Evolutionary conservation across 2,113 vertebrate genomes (phyloP).

Genomic region (Stegastes partitus): DNA sequence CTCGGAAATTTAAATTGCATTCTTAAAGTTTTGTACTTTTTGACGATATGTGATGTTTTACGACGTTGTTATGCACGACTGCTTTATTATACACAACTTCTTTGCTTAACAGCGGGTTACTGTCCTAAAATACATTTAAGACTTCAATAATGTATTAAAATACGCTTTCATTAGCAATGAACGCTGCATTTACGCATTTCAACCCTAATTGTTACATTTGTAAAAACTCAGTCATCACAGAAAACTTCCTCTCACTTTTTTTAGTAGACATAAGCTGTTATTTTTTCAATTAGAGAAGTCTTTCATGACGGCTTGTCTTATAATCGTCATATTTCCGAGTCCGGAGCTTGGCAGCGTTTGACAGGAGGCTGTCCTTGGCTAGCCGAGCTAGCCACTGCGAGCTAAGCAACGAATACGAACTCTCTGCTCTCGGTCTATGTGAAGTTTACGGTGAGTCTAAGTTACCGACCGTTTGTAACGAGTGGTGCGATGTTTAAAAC

Average conservation of each 20-base stretch:
- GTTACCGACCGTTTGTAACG: not conserved
- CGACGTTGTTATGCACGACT: not conserved
- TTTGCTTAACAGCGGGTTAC: accelerated
- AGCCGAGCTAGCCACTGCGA: conserved; percentile 27
- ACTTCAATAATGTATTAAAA: not conserved
- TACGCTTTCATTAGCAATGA: accelerated
- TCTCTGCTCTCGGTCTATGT: not conserved
- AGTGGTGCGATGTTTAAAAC: not conserved
- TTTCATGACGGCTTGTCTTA: accelerated
- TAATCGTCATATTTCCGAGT: conserved; percentile 5
- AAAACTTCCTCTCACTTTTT: accelerated
- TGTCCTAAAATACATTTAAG: not conserved
- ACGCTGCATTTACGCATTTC: not conserved
- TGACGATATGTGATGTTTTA: not conserved
- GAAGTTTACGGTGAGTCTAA: conserved; percentile 59
- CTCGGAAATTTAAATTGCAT: not conserved
- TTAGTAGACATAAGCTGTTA: not conserved
- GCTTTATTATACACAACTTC: accelerated
- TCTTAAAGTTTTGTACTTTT: not conserved
- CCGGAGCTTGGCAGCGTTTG: conserved; percentile 2
- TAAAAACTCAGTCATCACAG: not conserved
- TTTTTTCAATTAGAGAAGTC: not conserved
- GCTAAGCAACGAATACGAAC: conserved; percentile 32
- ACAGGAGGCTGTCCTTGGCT: conserved; percentile 66
- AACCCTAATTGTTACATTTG: not conserved